phyloP scores from a whole-genome alignment of 2,888 invertebrate species.

The Quadroppia sp. region DNA sequence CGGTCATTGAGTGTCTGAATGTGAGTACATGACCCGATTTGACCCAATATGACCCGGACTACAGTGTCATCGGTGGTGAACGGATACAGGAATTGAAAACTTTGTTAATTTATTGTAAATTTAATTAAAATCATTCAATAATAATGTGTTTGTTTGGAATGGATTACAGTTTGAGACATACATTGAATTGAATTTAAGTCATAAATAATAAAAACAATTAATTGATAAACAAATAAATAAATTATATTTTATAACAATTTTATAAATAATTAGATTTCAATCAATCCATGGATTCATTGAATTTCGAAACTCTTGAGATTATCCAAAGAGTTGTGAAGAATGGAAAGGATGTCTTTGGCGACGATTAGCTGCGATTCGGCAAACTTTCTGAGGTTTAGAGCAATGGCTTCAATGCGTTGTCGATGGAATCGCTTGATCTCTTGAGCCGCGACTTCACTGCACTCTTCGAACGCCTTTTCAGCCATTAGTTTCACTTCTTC shows the following conservation, averaged over 20 bases:
- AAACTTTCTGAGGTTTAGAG: slow-evolving; percentile 45
- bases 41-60: too few relatives aligned
- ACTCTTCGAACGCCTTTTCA: slow-evolving; percentile 54
- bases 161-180: too few relatives aligned
- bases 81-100: too few relatives aligned
- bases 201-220: background rate
- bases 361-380: slow-evolving; percentile 46
- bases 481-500: slow-evolving; percentile 53
- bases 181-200: too few relatives aligned
- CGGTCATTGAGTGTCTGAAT: too few relatives aligned
- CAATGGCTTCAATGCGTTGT: slow-evolving; percentile 44
- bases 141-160: too few relatives aligned
- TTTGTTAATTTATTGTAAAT: too few relatives aligned
- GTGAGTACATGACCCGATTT: too few relatives aligned
- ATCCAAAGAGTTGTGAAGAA: slow-evolving; percentile 45
- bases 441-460: slow-evolving; percentile 53
- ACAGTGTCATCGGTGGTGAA: too few relatives aligned
- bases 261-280: background rate
- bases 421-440: slow-evolving; percentile 50
- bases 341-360: slow-evolving; percentile 45
- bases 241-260: background rate
- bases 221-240: background rate
- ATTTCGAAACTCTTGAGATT: slow-evolving; percentile 44
- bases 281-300: background rate
- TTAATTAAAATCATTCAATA: too few relatives aligned